Evolutionary conservation across 2,797 vertebrate species (phyloP).

Genomic region (Pantherophis alleghaniensis): DNA sequence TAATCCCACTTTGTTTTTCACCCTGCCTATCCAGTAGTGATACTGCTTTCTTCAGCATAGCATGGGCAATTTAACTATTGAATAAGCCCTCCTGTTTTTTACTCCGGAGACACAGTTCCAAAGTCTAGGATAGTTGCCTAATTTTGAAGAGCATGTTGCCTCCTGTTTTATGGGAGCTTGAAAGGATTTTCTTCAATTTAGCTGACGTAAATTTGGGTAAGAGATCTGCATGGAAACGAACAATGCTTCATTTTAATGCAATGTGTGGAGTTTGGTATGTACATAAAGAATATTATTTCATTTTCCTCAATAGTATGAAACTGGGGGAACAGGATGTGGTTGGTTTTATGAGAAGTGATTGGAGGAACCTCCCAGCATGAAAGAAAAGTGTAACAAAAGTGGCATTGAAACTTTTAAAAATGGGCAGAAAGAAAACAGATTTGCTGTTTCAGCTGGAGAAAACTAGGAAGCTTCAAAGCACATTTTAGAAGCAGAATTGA

Average conservation of each 20-base stretch:
- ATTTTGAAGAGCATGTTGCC: slow-evolving; percentile 9
- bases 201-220: neutral
- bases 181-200: neutral
- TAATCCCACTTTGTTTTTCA: slow-evolving; percentile 1
- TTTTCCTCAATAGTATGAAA: neutral
- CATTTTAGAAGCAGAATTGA: neutral
- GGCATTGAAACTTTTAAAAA: neutral
- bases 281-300: neutral
- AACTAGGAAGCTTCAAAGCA: neutral
- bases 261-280: neutral
- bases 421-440: neutral
- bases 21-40: neutral
- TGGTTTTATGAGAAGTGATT: neutral
- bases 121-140: slow-evolving; percentile 5
- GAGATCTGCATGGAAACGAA: rapidly evolving
- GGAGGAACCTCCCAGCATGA: neutral
- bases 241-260: neutral
- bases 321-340: neutral
- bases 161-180: neutral
- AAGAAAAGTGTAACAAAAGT: neutral
- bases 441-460: neutral
- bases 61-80: rapidly evolving
- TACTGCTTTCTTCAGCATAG: neutral
- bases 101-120: neutral
- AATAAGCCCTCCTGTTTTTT: neutral